Percentiles rank a stretch among this genome's conserved stretches.
phyloP scores from a whole-genome alignment of 1,140 invertebrate genomes.

The Phortica variegata region DNA sequence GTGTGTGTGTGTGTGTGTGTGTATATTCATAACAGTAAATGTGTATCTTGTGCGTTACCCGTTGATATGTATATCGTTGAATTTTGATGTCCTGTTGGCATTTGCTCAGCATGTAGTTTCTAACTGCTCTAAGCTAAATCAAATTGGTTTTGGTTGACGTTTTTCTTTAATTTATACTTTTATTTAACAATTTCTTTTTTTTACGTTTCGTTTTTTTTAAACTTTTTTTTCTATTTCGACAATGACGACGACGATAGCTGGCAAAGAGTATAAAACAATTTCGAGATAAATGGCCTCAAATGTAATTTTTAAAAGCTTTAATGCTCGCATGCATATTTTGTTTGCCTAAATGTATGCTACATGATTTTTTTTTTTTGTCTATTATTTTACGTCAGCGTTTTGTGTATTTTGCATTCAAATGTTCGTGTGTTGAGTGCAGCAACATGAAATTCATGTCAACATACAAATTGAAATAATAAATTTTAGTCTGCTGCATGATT shows the following conservation, averaged over 20 bases:
- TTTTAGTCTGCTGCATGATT: no score
- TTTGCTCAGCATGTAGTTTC: constrained; percentile 37
- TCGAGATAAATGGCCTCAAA: constrained; percentile 38
- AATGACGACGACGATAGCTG: background rate
- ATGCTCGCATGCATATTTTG: constrained; percentile 29
- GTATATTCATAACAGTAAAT: no score
- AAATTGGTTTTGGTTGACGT: constrained; percentile 46
- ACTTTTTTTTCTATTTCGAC: constrained; percentile 1
- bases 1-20: no score
- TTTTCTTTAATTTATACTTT: constrained; percentile 24
- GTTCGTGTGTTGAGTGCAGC: background rate
- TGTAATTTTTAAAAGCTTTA: constrained; percentile 40
- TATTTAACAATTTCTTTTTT: constrained; percentile 2
- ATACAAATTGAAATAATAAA: background rate
- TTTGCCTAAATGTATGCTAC: background rate
- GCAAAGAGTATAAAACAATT: constrained; percentile 23
- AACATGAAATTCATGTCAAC: background rate
- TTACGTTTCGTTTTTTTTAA: constrained; percentile 1
- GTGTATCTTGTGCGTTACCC: constrained; percentile 1
- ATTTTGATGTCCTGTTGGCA: constrained; percentile 29
- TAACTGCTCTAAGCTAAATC: constrained; percentile 43
- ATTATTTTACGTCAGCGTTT: constrained; percentile 14
- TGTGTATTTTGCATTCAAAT: constrained; percentile 15
- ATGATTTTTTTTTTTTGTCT: background rate
- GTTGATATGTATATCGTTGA: constrained; percentile 18